These are phyloP conservation scores for Colinus virginianus DNA, from an alignment of 2,113 vertebrate species.

Conservation along the genomic window DNA sequence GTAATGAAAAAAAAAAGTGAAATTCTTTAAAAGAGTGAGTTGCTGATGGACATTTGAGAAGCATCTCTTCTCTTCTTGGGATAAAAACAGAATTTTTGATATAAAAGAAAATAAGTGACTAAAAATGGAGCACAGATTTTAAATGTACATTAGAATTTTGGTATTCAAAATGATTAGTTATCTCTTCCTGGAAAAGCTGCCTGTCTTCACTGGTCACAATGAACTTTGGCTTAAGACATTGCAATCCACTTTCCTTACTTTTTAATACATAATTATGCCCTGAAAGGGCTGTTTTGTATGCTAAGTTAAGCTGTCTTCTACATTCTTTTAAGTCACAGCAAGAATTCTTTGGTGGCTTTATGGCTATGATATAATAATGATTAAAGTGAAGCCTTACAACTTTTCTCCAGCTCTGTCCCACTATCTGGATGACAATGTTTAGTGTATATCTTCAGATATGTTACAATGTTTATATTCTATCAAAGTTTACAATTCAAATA, in stretches of 20 bases:
- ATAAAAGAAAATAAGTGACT: background rate
- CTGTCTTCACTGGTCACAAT: background rate
- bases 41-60: background rate
- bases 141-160: background rate
- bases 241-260: background rate
- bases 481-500: background rate
- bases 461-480: background rate
- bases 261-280: background rate
- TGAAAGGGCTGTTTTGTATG: accelerated
- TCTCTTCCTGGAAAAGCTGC: background rate
- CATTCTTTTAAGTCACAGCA: background rate
- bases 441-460: background rate
- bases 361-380: background rate
- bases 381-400: background rate
- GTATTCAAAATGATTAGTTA: background rate
- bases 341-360: background rate
- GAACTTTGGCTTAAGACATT: background rate
- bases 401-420: background rate
- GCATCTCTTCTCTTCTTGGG: background rate
- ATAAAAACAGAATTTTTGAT: background rate
- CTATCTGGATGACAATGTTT: background rate
- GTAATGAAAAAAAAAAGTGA: too few relatives aligned
- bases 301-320: background rate
- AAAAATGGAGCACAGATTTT: background rate
- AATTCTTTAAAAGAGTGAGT: background rate